Evolutionary conservation across 1,140 invertebrate species (phyloP), one percentile per base, ranked within the genome.

Genomic region (Andricus grossulariae): DNA sequence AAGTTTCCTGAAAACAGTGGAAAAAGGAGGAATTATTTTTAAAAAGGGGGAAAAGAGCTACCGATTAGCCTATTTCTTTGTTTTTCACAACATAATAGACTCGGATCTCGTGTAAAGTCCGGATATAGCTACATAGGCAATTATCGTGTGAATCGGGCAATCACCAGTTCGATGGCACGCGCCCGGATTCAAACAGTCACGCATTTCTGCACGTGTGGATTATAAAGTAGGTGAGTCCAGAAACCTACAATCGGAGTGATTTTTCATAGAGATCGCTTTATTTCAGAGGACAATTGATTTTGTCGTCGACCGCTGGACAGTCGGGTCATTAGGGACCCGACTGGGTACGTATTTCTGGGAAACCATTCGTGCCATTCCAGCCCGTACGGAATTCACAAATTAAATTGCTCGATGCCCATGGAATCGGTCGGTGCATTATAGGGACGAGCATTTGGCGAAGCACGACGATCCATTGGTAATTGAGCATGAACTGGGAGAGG

Each of bases 381-480:
- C 32, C 77, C 74, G 82, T 80, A 76, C 78, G 85, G 85, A 88
- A 88, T 89, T 89, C 82, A 83, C 84, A 89, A 88, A 89, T 89
- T 89, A 88, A 89, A 89, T 88, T 87, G 85, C 87, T 84, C 83
- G 82, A 84, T 81, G 81, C 80, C 81, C 80, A 73, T 81, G 76
- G 80, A 83, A 89, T 89, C 84, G 83, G 83, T 84, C 77, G 80
- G 80, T 79, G 78, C 82, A 80, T 83, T 80, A 83, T 80, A 81
- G 76, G 78, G 71, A 81, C 80, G 80, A 60, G 76, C 75, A 79
- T 83, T 83, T 81, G 76, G 73, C 76, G 79, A 79, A 78, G 81
- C 75, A 77, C 75, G 73, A 51, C 77, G 57, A 83, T 80, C 80
- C 78, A 77, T 74, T 72, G 71, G 54, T 39, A 73, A 39, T 57